Evolutionary conservation across 2,888 invertebrate genomes (phyloP).

Genomic region (Entomobrya proxima): DNA sequence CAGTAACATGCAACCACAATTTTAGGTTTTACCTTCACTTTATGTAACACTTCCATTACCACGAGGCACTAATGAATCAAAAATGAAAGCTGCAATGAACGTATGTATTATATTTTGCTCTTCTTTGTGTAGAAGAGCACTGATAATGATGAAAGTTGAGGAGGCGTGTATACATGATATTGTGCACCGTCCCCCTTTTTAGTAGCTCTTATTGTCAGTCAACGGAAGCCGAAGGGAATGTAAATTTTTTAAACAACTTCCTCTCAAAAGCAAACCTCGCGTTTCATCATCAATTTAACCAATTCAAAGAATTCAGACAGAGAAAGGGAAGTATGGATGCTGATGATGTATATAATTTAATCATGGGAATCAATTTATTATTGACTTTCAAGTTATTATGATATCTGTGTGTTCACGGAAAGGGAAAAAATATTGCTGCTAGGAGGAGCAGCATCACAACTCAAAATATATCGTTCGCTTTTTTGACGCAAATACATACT

Average conservation of each 20-base stretch:
- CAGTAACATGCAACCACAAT: background rate
- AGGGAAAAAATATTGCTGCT: too few relatives aligned
- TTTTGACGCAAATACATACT: background rate
- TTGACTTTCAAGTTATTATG: background rate
- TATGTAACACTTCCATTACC: background rate
- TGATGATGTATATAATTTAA: background rate
- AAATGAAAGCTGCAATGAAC: background rate
- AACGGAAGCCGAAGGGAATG: background rate
- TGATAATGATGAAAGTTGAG: background rate
- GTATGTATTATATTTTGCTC: background rate
- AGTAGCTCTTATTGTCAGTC: background rate
- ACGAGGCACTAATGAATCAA: background rate
- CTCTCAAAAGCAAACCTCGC: background rate
- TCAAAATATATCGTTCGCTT: background rate
- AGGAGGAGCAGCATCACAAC: too few relatives aligned
- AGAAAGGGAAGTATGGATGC: background rate
- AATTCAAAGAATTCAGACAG: too few relatives aligned
- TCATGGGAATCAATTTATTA: background rate
- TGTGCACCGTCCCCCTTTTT: background rate
- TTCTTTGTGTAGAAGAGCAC: background rate
- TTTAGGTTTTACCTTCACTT: background rate
- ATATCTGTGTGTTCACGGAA: background rate
- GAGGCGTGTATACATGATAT: background rate
- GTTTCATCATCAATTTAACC: background rate
- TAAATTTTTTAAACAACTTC: conserved; percentile 5